These are phyloP conservation scores for Cheilosia vernalis DNA, from an alignment of 2,888 invertebrate genomes.

Conservation along the genomic window DNA sequence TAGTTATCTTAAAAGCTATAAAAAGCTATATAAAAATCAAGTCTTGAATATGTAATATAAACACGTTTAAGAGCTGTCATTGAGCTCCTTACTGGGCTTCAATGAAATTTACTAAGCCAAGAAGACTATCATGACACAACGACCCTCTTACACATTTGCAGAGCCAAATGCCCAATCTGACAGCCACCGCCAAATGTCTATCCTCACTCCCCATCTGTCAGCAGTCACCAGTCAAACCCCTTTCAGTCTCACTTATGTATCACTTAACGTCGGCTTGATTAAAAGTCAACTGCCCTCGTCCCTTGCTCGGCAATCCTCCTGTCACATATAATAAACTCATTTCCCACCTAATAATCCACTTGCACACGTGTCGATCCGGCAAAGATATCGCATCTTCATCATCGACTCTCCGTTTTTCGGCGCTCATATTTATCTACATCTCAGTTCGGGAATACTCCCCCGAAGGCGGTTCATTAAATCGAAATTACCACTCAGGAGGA, in stretches of 20 bases:
- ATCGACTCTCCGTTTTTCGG: background rate
- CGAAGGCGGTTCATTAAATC: constrained; percentile 62
- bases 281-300: constrained; percentile 35
- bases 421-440: constrained; percentile 1
- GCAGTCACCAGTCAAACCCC: constrained; percentile 33
- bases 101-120: no score
- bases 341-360: constrained; percentile 62
- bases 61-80: no score
- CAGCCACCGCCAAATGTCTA: background rate
- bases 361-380: constrained; percentile 70
- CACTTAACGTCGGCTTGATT: constrained; percentile 57
- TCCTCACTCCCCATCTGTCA: constrained; percentile 33
- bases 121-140: background rate
- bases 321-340: constrained; percentile 59
- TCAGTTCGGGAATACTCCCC: constrained; percentile 32
- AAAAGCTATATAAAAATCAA: no score
- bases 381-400: constrained; percentile 46
- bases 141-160: background rate
- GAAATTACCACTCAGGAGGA: constrained; percentile 58
- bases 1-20: no score
- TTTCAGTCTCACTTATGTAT: constrained; percentile 4
- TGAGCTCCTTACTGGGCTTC: no score
- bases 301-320: constrained; percentile 1
- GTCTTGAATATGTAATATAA: no score
- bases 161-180: background rate